These are phyloP conservation scores for Timandra comae DNA, from an alignment of 2,888 invertebrate genomes.

Conservation along the genomic window DNA sequence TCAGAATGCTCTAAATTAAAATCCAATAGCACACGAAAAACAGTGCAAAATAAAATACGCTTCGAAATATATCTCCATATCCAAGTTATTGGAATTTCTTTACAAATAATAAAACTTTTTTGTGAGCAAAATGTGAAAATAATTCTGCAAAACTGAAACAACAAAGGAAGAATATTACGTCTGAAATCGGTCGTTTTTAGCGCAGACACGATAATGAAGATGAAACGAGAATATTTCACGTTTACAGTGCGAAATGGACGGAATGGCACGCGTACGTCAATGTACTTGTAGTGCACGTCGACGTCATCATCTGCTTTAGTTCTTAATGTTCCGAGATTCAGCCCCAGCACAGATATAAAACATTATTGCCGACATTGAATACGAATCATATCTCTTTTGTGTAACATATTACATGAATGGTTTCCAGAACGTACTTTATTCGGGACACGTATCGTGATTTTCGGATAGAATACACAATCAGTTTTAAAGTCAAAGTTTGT, in stretches of 20 bases:
- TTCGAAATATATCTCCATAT: no score
- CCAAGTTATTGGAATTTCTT: constrained; percentile 8
- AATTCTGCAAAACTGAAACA: constrained; percentile 7
- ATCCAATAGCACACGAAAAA: no score
- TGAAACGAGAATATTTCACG: constrained; percentile 25
- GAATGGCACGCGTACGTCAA: constrained; percentile 3
- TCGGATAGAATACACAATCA: constrained; percentile 13
- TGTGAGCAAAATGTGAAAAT: neutral
- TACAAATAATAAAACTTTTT: constrained; percentile 7
- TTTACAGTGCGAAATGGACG: constrained; percentile 17
- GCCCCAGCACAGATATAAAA: neutral
- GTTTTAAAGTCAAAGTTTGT: constrained; percentile 9
- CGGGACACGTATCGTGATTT: constrained; percentile 8
- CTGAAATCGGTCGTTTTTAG: constrained; percentile 21
- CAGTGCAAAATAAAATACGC: no score
- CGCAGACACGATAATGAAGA: constrained; percentile 27
- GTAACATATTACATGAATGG: constrained; percentile 2
- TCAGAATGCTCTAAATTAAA: no score
- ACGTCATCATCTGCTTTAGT: neutral
- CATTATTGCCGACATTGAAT: constrained; percentile 5
- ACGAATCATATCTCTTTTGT: constrained; percentile 3
- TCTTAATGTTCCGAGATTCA: neutral
- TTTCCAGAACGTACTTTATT: constrained; percentile 6
- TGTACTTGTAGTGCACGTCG: constrained; percentile 1
- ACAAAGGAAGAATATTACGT: constrained; percentile 20